Base-by-base conservation (phyloP, 1,140 invertebrate species). In the Drosophila orosa region DNA sequence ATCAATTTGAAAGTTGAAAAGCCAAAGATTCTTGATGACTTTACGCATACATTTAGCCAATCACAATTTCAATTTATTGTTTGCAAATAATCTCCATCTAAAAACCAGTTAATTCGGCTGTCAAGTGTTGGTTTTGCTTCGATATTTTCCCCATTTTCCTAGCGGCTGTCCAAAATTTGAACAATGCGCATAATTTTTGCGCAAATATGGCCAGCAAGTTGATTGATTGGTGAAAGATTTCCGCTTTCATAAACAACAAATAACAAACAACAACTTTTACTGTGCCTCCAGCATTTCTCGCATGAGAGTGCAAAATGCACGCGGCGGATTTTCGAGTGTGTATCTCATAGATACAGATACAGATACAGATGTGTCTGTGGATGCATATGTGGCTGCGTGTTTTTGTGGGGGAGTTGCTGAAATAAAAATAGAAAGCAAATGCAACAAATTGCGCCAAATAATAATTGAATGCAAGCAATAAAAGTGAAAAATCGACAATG, bases 161-260 rank as follows among this genome's bases (percentile, higher is more conserved):
- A 61, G 57, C 35, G 48, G 59, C 25, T 25, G 19, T 17, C 50
- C 50, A 35, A 73, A 71, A 71, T 60, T 50, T 31, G 19, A 54
- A 63, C 58, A 74, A 74, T 78, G 78, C 63, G 73, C 71, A 74
- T 75, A 75, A 69, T 71, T 62, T 75, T 74, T 80, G 67, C 66
- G 55, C 37, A 79, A 54, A 54, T 63, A 63, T 67, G 71, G 65
- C 59, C 66, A 44, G 58, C 62, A 71, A 48, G 58, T 69, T 78
- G 78, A 86, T 87, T 87, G 83, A 86, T 87, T 76, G 79, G 79
- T 69, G 79, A 79, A 87, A 87, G 72, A 82, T 86, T 86, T 86
- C 83, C 83, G 83, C 83, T 86, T 86, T 86, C 83, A 79, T 86
- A 86, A 86, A 74, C 82, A 75, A 60, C 72, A 68, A 80, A 17